A percentile compares a stretch with the other conserved stretches of the same genome.
Evolutionary conservation across 2,113 vertebrate species (phyloP).

Genomic region (Rhinopithecus roxellana): DNA sequence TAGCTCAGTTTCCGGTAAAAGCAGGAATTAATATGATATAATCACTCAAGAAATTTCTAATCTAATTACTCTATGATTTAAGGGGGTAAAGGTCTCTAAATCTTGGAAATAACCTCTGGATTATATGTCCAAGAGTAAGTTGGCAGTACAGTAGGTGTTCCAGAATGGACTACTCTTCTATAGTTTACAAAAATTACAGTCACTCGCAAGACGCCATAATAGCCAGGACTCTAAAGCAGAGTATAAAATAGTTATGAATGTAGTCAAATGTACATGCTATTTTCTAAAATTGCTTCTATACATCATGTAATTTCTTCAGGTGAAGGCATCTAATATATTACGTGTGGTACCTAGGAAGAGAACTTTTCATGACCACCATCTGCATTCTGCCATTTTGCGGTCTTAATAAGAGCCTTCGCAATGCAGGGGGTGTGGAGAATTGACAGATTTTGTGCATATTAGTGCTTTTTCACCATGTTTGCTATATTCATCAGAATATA

Average conservation of each 20-base stretch:
- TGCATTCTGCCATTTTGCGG: neutral
- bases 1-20: neutral
- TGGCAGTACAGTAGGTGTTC: neutral
- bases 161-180: neutral
- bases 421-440: neutral
- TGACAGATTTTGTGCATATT: neutral
- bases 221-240: neutral
- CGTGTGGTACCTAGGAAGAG: neutral
- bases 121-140: neutral
- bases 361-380: neutral
- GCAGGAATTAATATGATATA: neutral
- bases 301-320: neutral
- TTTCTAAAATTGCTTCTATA: conserved; percentile 19
- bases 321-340: neutral
- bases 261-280: neutral
- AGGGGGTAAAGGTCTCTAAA: neutral
- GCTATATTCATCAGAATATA: neutral
- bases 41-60: neutral
- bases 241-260: neutral
- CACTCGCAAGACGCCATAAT: neutral
- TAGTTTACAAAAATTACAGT: neutral
- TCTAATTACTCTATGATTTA: neutral
- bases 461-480: neutral
- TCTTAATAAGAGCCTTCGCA: neutral
- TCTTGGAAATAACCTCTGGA: neutral